A percentile compares a stretch with the other conserved stretches of the same genome.
Conservation (phyloP, 2,888 invertebrate species). For the Hyppa rectilinea region DNA sequence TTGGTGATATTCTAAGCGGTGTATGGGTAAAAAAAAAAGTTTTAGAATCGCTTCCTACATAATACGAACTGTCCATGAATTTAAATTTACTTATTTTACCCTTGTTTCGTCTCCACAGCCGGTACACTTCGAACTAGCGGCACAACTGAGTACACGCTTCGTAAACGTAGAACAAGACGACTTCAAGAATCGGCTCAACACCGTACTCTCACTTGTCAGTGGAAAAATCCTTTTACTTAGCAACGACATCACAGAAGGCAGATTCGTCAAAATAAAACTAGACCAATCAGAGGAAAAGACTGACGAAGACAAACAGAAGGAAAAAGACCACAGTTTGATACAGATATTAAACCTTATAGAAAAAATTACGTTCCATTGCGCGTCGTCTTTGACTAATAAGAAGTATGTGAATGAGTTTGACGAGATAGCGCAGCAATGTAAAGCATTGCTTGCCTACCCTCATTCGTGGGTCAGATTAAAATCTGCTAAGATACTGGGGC, state of each 20-base stretch:
- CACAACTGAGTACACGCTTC: conserved; percentile 95
- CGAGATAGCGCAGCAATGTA: conserved; percentile 92
- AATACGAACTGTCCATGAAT: no score
- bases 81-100: no score
- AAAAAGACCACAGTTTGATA: conserved; percentile 94
- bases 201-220: conserved; percentile 91
- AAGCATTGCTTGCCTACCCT: conserved; percentile 94
- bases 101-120: conserved; percentile 81
- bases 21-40: no score
- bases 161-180: conserved; percentile 93
- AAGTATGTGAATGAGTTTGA: conserved; percentile 88
- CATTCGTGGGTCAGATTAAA: conserved; percentile 96
- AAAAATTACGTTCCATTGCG: conserved; percentile 92
- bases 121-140: conserved; percentile 93
- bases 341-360: conserved; percentile 93
- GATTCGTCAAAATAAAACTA: conserved; percentile 90
- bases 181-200: conserved; percentile 92
- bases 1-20: no score
- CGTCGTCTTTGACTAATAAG: conserved; percentile 89
- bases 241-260: conserved; percentile 89
- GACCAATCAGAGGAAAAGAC: conserved; percentile 80
- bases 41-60: neutral
- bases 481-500: conserved; percentile 94
- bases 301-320: conserved; percentile 91
- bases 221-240: conserved; percentile 88